These are phyloP conservation scores for Centropyge bicolor DNA, from an alignment of 2,797 vertebrate genomes.

Conservation along the genomic window DNA sequence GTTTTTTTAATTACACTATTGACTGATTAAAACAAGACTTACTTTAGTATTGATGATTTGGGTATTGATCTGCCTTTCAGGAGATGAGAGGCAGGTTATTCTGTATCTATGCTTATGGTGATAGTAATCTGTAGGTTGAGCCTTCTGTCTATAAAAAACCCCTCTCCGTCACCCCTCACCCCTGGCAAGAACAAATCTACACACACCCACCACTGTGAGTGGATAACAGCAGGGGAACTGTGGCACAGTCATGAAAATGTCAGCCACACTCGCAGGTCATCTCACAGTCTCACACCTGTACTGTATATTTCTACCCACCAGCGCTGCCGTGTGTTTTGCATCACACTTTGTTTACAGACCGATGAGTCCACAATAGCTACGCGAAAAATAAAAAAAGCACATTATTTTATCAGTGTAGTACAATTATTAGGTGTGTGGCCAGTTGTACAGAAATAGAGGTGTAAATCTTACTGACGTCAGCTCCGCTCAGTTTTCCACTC, in stretches of 20 bases:
- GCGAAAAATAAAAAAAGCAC: not conserved
- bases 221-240: slow-evolving; percentile 16
- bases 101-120: not conserved
- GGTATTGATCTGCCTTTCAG: not conserved
- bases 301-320: not conserved
- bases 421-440: not conserved
- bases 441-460: slow-evolving; percentile 60
- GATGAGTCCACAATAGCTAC: not conserved
- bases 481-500: slow-evolving; percentile 14
- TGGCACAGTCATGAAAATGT: slow-evolving; percentile 11
- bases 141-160: not conserved
- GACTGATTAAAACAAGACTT: not conserved
- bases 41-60: not conserved
- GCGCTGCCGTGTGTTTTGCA: not conserved
- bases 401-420: slow-evolving; percentile 18
- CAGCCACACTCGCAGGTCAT: slow-evolving; percentile 19
- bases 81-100: not conserved
- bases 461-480: slow-evolving; percentile 67
- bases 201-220: slow-evolving; percentile 15
- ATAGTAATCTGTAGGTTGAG: not conserved
- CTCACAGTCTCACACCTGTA: slow-evolving; percentile 13
- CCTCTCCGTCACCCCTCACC: slow-evolving; percentile 3
- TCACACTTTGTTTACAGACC: not conserved
- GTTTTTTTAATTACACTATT: no score
- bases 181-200: slow-evolving; percentile 35